These are phyloP conservation scores for Ladona fulva DNA, from an alignment of 1,140 invertebrate species.

Conservation along the genomic window DNA sequence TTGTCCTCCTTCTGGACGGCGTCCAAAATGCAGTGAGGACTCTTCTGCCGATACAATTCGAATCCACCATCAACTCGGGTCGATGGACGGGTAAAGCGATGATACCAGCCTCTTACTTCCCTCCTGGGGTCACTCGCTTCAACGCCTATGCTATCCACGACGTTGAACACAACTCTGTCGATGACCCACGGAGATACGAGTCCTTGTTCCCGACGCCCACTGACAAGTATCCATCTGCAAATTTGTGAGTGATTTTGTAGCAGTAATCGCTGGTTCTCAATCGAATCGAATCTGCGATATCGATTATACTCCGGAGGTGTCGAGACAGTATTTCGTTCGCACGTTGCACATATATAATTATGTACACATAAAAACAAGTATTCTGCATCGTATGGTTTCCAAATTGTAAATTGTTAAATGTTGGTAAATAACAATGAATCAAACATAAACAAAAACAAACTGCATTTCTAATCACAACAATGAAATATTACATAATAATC, in stretches of 20 bases:
- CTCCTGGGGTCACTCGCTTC: slow-evolving; percentile 39
- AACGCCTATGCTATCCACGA: slow-evolving; percentile 51
- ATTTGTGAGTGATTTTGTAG: neutral
- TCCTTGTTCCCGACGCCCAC: neutral
- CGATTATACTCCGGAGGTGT: too few relatives aligned
- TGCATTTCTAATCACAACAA: too few relatives aligned
- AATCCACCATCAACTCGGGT: slow-evolving; percentile 18
- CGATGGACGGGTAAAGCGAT: slow-evolving; percentile 36
- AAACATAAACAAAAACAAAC: too few relatives aligned
- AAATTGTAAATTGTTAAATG: too few relatives aligned
- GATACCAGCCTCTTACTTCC: slow-evolving; percentile 37
- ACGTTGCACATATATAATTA: too few relatives aligned
- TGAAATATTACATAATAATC: too few relatives aligned
- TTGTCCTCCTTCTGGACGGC: slow-evolving; percentile 38
- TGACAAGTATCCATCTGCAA: neutral
- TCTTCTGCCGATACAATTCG: slow-evolving; percentile 30
- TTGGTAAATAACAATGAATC: too few relatives aligned
- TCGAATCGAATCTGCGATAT: too few relatives aligned
- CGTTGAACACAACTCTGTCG: slow-evolving; percentile 22
- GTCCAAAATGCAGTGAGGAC: slow-evolving; percentile 30
- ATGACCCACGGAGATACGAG: neutral
- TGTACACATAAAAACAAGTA: too few relatives aligned
- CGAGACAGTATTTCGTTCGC: too few relatives aligned
- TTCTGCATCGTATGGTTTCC: too few relatives aligned
- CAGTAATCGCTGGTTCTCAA: too few relatives aligned